These are phyloP conservation scores for Drosophila austrosaltans DNA, from an alignment of 2,888 invertebrate species.

Conservation along the genomic window DNA sequence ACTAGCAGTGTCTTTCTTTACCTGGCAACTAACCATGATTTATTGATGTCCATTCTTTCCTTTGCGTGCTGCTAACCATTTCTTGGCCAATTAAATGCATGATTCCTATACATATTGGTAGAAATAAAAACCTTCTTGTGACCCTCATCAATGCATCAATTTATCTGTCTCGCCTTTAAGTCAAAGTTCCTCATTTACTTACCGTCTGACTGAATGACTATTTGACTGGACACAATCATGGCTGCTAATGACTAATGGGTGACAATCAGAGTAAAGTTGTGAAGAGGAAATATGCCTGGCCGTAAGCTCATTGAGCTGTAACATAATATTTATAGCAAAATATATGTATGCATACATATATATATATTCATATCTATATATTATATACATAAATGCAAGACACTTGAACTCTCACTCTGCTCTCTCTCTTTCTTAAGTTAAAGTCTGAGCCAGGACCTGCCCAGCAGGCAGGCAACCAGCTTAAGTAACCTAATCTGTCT, in stretches of 20 bases:
- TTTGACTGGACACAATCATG: conserved; percentile 38
- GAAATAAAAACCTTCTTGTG: conserved; percentile 13
- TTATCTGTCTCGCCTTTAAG: conserved; percentile 14
- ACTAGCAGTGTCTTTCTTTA: no score
- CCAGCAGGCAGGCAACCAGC: conserved; percentile 35
- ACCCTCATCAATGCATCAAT: conserved; percentile 23
- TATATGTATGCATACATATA: conserved; percentile 55
- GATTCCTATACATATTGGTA: conserved; percentile 8
- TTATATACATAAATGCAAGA: conserved; percentile 35
- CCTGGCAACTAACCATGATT: no score
- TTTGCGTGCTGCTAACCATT: neutral
- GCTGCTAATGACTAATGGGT: conserved; percentile 72
- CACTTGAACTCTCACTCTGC: conserved; percentile 45
- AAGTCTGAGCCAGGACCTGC: conserved; percentile 28
- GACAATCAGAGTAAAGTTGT: conserved; percentile 51
- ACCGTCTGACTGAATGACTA: neutral
- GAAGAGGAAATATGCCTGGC: conserved; percentile 17
- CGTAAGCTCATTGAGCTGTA: conserved; percentile 64
- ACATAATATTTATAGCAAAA: conserved; percentile 70
- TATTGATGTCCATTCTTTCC: neutral
- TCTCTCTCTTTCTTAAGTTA: neutral
- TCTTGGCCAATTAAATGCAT: conserved; percentile 6
- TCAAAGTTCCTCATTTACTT: conserved; percentile 19
- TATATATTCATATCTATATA: conserved; percentile 45
- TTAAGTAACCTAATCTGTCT: conserved; percentile 59